Conservation (phyloP, 1,140 invertebrate species). For the Drosophila simulans region DNA sequence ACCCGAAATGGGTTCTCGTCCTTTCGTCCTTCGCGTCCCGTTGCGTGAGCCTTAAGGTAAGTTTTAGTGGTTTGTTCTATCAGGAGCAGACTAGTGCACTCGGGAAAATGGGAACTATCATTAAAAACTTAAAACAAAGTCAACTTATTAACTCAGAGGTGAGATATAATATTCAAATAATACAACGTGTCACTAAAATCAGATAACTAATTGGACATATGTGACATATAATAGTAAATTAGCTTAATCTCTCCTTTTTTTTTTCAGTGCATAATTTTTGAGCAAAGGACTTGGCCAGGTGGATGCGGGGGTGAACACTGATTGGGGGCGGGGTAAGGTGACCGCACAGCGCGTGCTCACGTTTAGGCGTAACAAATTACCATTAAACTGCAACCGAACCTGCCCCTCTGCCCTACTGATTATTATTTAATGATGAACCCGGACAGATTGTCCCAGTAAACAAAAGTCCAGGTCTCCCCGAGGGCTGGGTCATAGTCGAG, state of each 20-base stretch:
- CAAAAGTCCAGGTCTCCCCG: constrained; percentile 17
- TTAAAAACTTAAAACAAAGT: neutral
- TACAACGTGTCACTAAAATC: no score
- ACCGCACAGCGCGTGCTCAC: constrained; percentile 70
- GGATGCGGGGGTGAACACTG: constrained; percentile 1
- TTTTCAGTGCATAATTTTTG: neutral
- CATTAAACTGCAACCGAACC: constrained; percentile 58
- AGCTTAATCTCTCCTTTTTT: neutral
- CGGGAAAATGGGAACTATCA: neutral
- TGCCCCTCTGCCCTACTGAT: constrained; percentile 41
- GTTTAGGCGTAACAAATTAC: constrained; percentile 84
- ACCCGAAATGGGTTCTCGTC: constrained; percentile 11
- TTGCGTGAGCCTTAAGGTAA: constrained; percentile 72
- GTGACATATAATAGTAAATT: no score
- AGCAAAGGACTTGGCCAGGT: neutral
- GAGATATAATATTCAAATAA: no score
- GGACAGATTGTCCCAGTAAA: constrained; percentile 58
- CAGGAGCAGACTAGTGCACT: neutral
- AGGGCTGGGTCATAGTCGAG: constrained; percentile 38
- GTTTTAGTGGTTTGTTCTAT: constrained; percentile 56
- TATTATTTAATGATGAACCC: constrained; percentile 79
- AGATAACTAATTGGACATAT: no score
- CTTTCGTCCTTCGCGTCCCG: constrained; percentile 13
- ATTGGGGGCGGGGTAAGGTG: constrained; percentile 47
- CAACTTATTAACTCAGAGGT: neutral